Evolutionary conservation across 1,140 invertebrate genomes (phyloP), one percentile per base, ranked within the genome.

Genomic region (Rhagoletis pomonella): DNA sequence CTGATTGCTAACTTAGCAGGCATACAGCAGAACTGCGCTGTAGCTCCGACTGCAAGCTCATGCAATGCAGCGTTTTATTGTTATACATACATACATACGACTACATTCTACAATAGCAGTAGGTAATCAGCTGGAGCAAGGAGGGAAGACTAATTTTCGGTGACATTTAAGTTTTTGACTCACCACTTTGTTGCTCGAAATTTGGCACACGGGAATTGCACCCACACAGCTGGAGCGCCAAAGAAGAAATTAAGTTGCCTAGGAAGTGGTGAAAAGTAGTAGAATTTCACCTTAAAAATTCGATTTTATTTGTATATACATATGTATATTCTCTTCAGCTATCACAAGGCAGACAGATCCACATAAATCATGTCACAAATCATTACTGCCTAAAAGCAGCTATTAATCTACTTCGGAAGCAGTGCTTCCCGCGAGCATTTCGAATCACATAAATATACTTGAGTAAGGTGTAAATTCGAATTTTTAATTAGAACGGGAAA

Each of bases 401-500:
- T 17, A 12, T 12, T 12, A 44, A 5, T 47, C 42, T n/a, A 29
- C 29, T 29, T 0, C 29, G 29, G 29, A 29, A 29, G 29, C 29
- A 29, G 29, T 29, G 67, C 42, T 44, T 73, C 2, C 39, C 44
- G 67, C 10, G 17, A 47, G 67, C 67, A 47, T 42, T 44, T 44
- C 10, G 39, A 73, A 29, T 0, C 29, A 67, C 29, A 67, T 39
- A 67, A 73, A 73, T 73, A 73, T 17, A 29, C 29, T 29, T 29
- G 29, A 65, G 12, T 29, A 65, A n/a, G 5, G 14, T 47, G 17
- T 62, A 73, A 44, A 81, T 81, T 81, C 9, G 19, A 81, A 81
- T 81, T 55, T 81, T 81, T 81, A 81, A 81, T 55, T 81, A 81
- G 55, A 14, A 81, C 73, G 29, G 29, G 29, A 81, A 81, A 17